phyloP scores from a whole-genome alignment of 1,140 invertebrate genomes.

The Lerema accius region DNA sequence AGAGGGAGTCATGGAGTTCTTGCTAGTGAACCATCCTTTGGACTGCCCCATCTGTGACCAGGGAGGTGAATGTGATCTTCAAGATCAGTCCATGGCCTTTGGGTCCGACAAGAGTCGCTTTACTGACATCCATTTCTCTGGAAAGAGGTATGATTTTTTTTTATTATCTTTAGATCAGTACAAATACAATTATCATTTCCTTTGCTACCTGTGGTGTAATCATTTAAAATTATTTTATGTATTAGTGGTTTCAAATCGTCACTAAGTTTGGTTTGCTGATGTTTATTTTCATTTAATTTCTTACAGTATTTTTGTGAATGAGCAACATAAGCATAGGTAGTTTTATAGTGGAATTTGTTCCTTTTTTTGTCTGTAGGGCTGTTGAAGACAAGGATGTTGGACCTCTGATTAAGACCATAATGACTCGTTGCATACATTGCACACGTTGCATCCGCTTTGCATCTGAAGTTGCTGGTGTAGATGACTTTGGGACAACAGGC shows the following conservation, averaged over 20 bases:
- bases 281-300: too few species aligned
- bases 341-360: slow-evolving; percentile 5
- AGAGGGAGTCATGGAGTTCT: slow-evolving; percentile 99
- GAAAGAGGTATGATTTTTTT: slow-evolving; percentile 88
- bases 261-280: too few species aligned
- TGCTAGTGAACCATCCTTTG: slow-evolving; percentile 98
- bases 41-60: slow-evolving; percentile 99
- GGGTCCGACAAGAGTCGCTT: slow-evolving; percentile 98
- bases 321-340: slow-evolving; percentile 2
- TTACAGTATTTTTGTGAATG: too few species aligned
- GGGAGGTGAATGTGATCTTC: slow-evolving; percentile 99
- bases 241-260: too few species aligned
- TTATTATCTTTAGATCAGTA: slow-evolving; percentile 2
- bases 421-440: slow-evolving; percentile 99
- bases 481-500: slow-evolving; percentile 98
- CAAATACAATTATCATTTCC: too few species aligned
- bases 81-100: slow-evolving; percentile 99
- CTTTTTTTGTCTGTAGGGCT: slow-evolving; percentile 85
- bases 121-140: slow-evolving; percentile 95
- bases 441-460: slow-evolving; percentile 98
- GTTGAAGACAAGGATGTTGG: slow-evolving; percentile 99
- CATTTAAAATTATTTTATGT: too few species aligned
- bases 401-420: slow-evolving; percentile 99
- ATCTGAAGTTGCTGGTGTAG: slow-evolving; percentile 98
- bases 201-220: too few species aligned